Conservation (phyloP, 2,797 vertebrate genomes). For the Enteromius mattozi region DNA sequence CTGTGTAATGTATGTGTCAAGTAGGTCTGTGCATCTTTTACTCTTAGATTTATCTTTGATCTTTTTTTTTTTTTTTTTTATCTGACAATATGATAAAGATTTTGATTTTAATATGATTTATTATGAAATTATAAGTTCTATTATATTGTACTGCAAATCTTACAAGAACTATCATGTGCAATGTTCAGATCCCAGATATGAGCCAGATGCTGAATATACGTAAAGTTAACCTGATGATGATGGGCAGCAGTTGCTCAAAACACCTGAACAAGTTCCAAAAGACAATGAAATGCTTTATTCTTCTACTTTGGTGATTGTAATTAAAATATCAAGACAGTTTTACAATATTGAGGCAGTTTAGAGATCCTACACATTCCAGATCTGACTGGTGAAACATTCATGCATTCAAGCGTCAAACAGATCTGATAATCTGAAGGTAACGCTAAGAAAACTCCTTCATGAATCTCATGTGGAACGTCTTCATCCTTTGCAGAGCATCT, state of each 20-base stretch:
- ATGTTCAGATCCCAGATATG: neutral
- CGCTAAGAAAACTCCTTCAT: constrained; percentile 64
- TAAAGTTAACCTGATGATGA: neutral
- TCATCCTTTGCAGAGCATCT: constrained; percentile 67
- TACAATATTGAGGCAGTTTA: neutral
- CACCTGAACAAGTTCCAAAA: neutral
- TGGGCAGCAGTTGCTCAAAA: neutral
- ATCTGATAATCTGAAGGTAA: neutral
- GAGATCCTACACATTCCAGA: neutral
- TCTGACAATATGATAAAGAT: too few relatives aligned
- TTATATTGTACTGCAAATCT: neutral
- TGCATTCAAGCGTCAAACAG: neutral
- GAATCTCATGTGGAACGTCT: constrained; percentile 71
- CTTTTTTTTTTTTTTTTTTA: too few relatives aligned
- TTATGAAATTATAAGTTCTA: neutral
- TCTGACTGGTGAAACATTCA: neutral
- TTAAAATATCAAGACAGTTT: neutral
- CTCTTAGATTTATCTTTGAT: too few relatives aligned
- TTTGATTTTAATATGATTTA: too few relatives aligned
- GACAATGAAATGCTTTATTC: neutral
- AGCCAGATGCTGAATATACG: neutral
- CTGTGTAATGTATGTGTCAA: too few relatives aligned
- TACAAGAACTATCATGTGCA: neutral
- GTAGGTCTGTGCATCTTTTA: too few relatives aligned
- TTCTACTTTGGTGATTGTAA: neutral